Percentiles rank a stretch among this genome's conserved stretches.
Conservation (phyloP, 2,888 invertebrate species). For the Phorcus lineatus region DNA sequence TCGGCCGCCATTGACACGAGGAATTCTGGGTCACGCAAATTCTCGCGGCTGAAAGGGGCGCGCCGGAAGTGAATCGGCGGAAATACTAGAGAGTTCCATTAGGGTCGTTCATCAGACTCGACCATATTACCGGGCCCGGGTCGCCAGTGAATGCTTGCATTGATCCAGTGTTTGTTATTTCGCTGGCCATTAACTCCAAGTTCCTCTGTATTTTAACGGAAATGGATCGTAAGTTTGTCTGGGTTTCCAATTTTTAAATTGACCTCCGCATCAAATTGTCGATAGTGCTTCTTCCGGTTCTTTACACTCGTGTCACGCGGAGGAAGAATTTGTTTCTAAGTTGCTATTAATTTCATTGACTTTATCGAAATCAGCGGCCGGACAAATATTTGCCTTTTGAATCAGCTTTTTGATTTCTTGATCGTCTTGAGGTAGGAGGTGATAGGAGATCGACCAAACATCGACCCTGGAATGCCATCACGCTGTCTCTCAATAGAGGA, state of each 20-base stretch:
- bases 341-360: constrained; percentile 27
- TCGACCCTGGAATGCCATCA: not conserved
- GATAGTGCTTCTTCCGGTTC: constrained; percentile 7
- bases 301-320: not conserved
- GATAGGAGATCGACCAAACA: not conserved
- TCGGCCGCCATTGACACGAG: constrained; percentile 26
- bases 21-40: constrained; percentile 35
- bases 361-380: constrained; percentile 17
- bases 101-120: constrained; percentile 36
- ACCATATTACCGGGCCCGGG: constrained; percentile 9
- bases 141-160: not conserved
- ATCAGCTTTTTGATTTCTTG: constrained; percentile 26
- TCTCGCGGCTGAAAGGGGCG: constrained; percentile 29
- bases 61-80: constrained; percentile 51
- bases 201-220: not conserved
- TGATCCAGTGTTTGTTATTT: constrained; percentile 28
- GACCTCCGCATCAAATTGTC: constrained; percentile 9
- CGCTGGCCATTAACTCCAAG: not conserved
- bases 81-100: constrained; percentile 61
- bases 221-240: constrained; percentile 27
- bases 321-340: constrained; percentile 28
- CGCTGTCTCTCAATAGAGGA: not conserved
- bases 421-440: constrained; percentile 2
- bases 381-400: constrained; percentile 35
- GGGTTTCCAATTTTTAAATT: constrained; percentile 23